phyloP scores from a whole-genome alignment of 2,113 vertebrate genomes.

The Rhabdomys dilectus region DNA sequence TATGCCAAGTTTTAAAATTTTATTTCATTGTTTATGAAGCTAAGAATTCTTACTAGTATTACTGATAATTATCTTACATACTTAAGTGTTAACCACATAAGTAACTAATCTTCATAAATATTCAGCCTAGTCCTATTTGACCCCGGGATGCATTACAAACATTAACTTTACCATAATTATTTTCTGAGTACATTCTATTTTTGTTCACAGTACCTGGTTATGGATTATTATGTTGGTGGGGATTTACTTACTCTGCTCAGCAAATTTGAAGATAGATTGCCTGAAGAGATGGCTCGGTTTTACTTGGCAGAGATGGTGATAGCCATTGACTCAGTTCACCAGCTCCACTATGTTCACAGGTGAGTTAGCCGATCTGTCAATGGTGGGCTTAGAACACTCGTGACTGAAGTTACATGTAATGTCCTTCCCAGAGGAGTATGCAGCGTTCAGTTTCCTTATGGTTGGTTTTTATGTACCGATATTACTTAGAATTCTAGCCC shows the following conservation, averaged over 20 bases:
- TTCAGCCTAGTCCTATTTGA: slow-evolving; percentile 10
- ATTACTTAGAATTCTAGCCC: slow-evolving; percentile 8
- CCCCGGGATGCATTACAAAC: neutral
- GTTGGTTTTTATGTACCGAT: neutral
- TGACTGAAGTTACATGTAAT: neutral
- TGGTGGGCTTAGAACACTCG: neutral
- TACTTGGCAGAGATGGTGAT: slow-evolving; percentile 99
- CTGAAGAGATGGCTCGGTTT: slow-evolving; percentile 99
- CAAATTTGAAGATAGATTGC: slow-evolving; percentile 98
- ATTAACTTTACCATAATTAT: neutral
- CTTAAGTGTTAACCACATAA: slow-evolving; percentile 17
- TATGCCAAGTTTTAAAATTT: neutral
- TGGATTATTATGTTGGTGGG: slow-evolving; percentile 99
- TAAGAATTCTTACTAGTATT: neutral
- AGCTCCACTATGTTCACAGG: slow-evolving; percentile 99
- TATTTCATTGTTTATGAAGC: slow-evolving; percentile 35
- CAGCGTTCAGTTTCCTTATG: neutral
- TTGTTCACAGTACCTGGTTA: slow-evolving; percentile 95
- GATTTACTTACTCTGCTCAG: slow-evolving; percentile 98
- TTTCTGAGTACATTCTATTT: slow-evolving; percentile 65
- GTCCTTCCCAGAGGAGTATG: neutral
- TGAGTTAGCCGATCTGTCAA: slow-evolving; percentile 81
- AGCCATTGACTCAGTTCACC: slow-evolving; percentile 98
- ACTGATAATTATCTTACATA: neutral
- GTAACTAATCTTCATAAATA: neutral